These are phyloP conservation scores for Lepidocyrtoides sp. DNA, from an alignment of 2,888 invertebrate genomes.

Conservation along the genomic window DNA sequence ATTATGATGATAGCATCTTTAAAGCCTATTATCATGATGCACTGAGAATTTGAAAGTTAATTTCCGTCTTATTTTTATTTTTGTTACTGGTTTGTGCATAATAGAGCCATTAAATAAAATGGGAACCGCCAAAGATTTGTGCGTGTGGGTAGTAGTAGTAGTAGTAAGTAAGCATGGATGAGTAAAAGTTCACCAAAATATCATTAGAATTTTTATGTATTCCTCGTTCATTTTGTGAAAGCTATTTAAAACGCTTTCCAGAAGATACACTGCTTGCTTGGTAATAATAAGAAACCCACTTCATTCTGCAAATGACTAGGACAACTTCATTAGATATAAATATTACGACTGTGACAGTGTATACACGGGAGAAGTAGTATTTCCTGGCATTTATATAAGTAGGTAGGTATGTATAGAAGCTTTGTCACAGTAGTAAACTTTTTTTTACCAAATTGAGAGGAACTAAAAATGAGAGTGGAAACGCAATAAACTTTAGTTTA, in stretches of 20 bases:
- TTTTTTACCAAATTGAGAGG: slow-evolving; percentile 57
- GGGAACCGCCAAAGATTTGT: not conserved
- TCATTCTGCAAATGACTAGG: not conserved
- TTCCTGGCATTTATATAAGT: not conserved
- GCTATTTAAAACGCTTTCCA: not conserved
- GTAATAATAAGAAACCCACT: slow-evolving; percentile 24
- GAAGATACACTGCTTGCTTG: not conserved
- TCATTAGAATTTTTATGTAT: slow-evolving; percentile 29
- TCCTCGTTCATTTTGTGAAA: not conserved
- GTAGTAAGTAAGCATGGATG: too few relatives aligned
- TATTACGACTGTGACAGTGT: slow-evolving; percentile 22
- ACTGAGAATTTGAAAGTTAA: not conserved
- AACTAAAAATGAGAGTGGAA: slow-evolving; percentile 65
- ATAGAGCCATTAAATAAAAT: not conserved
- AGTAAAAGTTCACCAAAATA: not conserved
- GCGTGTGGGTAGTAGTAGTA: not conserved
- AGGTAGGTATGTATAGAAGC: too few relatives aligned
- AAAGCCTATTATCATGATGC: not conserved
- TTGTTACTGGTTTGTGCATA: not conserved
- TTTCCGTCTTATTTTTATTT: not conserved
- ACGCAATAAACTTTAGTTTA: slow-evolving; percentile 53
- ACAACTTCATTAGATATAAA: slow-evolving; percentile 44
- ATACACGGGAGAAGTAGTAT: not conserved
- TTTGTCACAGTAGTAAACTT: too few relatives aligned
- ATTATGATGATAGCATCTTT: not conserved